A percentile compares a stretch with the other conserved stretches of the same genome.
Evolutionary conservation across 2,888 invertebrate species (phyloP).

Genomic region (Sminthurides aquaticus): DNA sequence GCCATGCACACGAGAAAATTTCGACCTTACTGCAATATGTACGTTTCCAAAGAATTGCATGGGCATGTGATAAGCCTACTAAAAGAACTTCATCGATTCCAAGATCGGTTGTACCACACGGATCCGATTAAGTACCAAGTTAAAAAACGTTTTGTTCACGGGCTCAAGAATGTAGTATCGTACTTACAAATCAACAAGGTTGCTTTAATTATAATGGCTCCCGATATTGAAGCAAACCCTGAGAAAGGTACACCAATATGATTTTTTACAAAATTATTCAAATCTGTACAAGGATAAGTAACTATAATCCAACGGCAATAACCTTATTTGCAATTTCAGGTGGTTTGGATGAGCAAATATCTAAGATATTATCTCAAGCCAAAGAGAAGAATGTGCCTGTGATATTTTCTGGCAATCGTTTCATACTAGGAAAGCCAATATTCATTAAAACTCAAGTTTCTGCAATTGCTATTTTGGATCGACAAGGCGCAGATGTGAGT

Average conservation of each 20-base stretch:
- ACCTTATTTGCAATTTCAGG: slow-evolving; percentile 47
- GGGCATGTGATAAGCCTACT: slow-evolving; percentile 51
- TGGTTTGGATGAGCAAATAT: slow-evolving; percentile 54
- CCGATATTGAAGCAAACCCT: slow-evolving; percentile 55
- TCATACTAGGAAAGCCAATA: slow-evolving; percentile 54
- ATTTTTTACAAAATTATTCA: neutral
- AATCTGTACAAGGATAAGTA: neutral
- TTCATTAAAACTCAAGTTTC: slow-evolving; percentile 56
- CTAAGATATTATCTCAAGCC: slow-evolving; percentile 51
- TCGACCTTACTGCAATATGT: slow-evolving; percentile 54
- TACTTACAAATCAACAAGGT: slow-evolving; percentile 55
- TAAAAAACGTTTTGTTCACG: slow-evolving; percentile 56
- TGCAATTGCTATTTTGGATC: slow-evolving; percentile 57
- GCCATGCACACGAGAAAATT: slow-evolving; percentile 36
- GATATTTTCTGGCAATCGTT: slow-evolving; percentile 55
- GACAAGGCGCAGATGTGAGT: slow-evolving; percentile 55
- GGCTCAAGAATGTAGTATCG: slow-evolving; percentile 57
- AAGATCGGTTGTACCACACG: slow-evolving; percentile 55
- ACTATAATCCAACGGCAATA: slow-evolving; percentile 6
- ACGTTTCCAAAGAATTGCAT: slow-evolving; percentile 53
- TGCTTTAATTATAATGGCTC: slow-evolving; percentile 57
- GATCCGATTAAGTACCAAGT: slow-evolving; percentile 55
- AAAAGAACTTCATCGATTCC: slow-evolving; percentile 55
- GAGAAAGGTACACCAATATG: slow-evolving; percentile 49
- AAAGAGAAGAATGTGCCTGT: slow-evolving; percentile 53